phyloP scores from a whole-genome alignment of 1,140 invertebrate genomes.

The Caenorhabditis elegans region DNA sequence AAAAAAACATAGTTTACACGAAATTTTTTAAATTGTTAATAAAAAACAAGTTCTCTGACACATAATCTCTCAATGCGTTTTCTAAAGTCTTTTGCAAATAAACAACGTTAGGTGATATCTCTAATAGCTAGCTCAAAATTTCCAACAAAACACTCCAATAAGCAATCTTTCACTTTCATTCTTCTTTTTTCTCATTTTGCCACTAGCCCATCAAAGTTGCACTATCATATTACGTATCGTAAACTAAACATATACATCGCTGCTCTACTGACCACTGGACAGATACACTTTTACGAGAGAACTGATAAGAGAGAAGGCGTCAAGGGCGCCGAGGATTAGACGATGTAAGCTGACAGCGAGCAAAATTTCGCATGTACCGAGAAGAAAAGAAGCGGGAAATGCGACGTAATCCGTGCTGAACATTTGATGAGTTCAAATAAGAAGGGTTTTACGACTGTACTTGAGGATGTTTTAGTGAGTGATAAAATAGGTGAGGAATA shows the following conservation, averaged over 20 bases:
- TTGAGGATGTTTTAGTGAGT: background rate
- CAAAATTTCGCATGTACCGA: background rate
- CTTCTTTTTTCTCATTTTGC: background rate
- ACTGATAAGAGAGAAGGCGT: background rate
- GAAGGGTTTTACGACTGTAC: background rate
- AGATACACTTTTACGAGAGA: background rate
- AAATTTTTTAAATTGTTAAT: too few relatives aligned
- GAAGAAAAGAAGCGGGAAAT: background rate
- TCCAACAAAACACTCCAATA: background rate
- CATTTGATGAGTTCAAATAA: slow-evolving; percentile 8
- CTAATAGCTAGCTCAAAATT: too few relatives aligned
- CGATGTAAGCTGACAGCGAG: background rate
- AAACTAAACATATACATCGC: too few relatives aligned
- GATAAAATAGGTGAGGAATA: background rate
- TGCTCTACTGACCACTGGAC: background rate
- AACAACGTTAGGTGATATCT: too few relatives aligned
- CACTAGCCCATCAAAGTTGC: too few relatives aligned
- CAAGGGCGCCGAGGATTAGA: background rate
- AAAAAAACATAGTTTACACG: too few relatives aligned
- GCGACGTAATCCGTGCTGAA: background rate
- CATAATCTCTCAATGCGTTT: too few relatives aligned
- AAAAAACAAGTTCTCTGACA: too few relatives aligned
- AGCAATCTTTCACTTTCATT: background rate
- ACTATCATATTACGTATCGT: too few relatives aligned
- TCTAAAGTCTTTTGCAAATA: too few relatives aligned